Evolutionary conservation across 1,140 invertebrate species (phyloP), one percentile per base, ranked within the genome.

Genomic region (Aphelenchoides avenae): DNA sequence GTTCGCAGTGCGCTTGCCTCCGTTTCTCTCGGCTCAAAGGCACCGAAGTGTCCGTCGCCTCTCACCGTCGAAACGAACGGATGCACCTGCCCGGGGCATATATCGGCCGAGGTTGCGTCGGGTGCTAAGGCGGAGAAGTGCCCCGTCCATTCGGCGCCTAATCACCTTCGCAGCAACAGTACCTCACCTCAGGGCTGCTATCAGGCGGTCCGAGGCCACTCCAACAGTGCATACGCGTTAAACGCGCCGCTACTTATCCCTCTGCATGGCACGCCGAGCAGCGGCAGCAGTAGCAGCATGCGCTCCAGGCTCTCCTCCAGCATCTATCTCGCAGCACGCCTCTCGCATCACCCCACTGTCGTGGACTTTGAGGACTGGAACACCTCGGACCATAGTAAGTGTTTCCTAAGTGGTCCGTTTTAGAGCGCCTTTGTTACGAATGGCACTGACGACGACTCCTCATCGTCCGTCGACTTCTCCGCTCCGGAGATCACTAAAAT

Each of bases 311-410:
- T n/a, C 5, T 31, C 22, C 26, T 9, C 33, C 11, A 61, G 64
- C 22, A 31, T 61, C 31, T 61, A 33, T 65, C 34, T 61, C 29
- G 59, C 66, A 2, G 55, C 66, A 15, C 54, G 63, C 5, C 55
- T 59, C 39, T n/a, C n/a, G n/a, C 62, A 65, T 22, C 54, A 58
- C 43, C 61, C 66, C 46, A 71, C 70, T 11, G 61, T 71, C 26
- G 73, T 71, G 44, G 69, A 71, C 44, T 71, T 71, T 61, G 66
- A 73, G 49, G 71, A 66, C 52, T 71, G 70, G 70, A 66, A 71
- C 55, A 52, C 67, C 18, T 44, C 52, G 20, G 52, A 67, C 26
- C 63, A 71, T 42, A 64, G 57, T 61, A 29, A 55, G 61, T 27
- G n/a, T n/a, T n/a, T n/a, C n/a, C n/a, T n/a, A 41, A 51, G 33